Conservation (phyloP, 2,888 invertebrate genomes). For the Chamaedrilus cognettii region DNA sequence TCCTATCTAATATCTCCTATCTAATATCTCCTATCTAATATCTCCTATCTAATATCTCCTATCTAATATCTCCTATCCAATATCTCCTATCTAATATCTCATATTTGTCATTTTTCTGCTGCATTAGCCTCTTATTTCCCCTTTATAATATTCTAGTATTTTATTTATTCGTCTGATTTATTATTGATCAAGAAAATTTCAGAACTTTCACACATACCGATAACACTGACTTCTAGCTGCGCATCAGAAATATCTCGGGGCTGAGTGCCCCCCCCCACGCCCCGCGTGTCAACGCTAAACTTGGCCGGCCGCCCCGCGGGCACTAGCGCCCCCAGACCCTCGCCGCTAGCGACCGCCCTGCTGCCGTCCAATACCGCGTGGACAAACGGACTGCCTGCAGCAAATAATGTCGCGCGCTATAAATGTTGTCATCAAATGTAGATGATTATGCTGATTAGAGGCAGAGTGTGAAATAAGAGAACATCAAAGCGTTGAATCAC, state of each 20-base stretch:
- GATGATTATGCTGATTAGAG: neutral
- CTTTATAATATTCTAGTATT: too few species aligned
- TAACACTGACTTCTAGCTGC: slow-evolving; percentile 15
- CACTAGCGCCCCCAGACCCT: slow-evolving; percentile 59
- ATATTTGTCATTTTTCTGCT: too few species aligned
- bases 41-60: too few species aligned
- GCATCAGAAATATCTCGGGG: slow-evolving; percentile 61
- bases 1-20: too few species aligned
- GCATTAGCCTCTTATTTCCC: too few species aligned
- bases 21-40: too few species aligned
- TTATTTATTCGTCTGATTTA: too few species aligned
- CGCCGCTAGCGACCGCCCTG: slow-evolving; percentile 47
- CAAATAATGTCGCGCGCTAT: neutral
- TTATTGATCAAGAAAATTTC: too few species aligned
- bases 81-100: too few species aligned
- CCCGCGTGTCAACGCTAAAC: slow-evolving; percentile 61
- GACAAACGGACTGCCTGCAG: slow-evolving; percentile 45
- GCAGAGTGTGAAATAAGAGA: neutral
- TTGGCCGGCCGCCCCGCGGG: slow-evolving; percentile 59
- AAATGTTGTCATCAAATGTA: neutral
- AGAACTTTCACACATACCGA: too few species aligned
- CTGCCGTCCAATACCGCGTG: slow-evolving; percentile 44
- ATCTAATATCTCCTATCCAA: too few species aligned
- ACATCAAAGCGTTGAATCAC: too few species aligned
- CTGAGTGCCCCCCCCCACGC: slow-evolving; percentile 60